These are phyloP conservation scores for Leptinotarsa lineolata DNA, from an alignment of 1,140 invertebrate species.

Conservation along the genomic window DNA sequence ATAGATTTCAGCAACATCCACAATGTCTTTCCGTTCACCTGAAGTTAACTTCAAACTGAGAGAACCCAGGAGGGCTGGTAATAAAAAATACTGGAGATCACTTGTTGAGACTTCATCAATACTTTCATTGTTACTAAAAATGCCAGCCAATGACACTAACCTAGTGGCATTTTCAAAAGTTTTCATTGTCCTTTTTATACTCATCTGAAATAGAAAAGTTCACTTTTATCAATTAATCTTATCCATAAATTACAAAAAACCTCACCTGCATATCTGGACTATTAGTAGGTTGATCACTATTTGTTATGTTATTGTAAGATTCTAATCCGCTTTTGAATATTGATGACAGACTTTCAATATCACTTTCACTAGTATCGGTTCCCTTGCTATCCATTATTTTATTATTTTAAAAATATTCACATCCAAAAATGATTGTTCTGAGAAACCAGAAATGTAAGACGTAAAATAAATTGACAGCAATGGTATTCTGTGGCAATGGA, in stretches of 20 bases:
- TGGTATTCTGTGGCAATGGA: too few species aligned
- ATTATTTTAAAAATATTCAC: not conserved
- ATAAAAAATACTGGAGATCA: slow-evolving; percentile 80
- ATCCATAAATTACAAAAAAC: not conserved
- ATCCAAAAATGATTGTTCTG: not conserved
- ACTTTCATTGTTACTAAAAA: slow-evolving; percentile 88
- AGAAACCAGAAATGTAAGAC: too few species aligned
- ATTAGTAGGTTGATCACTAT: slow-evolving; percentile 64
- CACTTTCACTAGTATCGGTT: not conserved
- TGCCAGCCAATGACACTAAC: slow-evolving; percentile 74
- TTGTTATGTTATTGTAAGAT: slow-evolving; percentile 62
- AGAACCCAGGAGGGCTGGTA: slow-evolving; percentile 82
- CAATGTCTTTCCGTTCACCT: slow-evolving; percentile 67
- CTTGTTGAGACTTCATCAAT: slow-evolving; percentile 85
- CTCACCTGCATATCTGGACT: slow-evolving; percentile 64
- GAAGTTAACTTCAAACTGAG: slow-evolving; percentile 71
- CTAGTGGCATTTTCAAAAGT: slow-evolving; percentile 78
- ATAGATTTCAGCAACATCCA: slow-evolving; percentile 79
- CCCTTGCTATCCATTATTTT: not conserved
- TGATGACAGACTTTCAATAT: slow-evolving; percentile 53
- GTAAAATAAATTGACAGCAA: too few species aligned
- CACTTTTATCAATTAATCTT: too few species aligned
- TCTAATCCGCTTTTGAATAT: slow-evolving; percentile 67
- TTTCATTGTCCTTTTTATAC: slow-evolving; percentile 69
- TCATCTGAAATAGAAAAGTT: slow-evolving; percentile 33